Evolutionary conservation across 2,888 invertebrate genomes (phyloP), one percentile per base, ranked within the genome.

Genomic region (Sylvicola cinctus): DNA sequence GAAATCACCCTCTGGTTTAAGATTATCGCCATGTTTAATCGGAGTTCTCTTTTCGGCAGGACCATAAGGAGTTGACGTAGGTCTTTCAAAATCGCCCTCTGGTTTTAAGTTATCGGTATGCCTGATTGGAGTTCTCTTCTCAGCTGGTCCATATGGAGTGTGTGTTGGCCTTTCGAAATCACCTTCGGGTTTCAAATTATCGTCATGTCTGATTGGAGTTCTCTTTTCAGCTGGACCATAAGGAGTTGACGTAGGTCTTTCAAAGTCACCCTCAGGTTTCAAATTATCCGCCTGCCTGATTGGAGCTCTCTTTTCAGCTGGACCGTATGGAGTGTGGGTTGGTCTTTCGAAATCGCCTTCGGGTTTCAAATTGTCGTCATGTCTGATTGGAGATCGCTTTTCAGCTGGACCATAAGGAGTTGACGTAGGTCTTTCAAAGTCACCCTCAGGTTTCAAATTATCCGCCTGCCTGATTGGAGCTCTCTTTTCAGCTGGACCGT

Each of bases 281-380:
- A 73, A 42, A 47, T 74, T 70, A 43, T 73, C 70, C 8, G 50
- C 34, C 10, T 51, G 44, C 46, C 50, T 44, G 55, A 63, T 15
- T 62, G 55, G 7, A 63, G 65, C 49, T 74, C 74, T 5, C 66
- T 57, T 46, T 64, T 67, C 16, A 71, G 43, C 46, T 61, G 68
- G 46, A 63, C 68, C 10, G 12, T 15, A 26, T 3, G 35, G 37
- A 14, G 23, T 20, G 40, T 49, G 3, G 54, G n/a, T n/a, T n/a
- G n/a, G n/a, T n/a, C n/a, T n/a, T n/a, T n/a, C n/a, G n/a, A 72
- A 63, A 43, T 67, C 68, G 4, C 77, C 78, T 54, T 75, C 75
- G 50, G 75, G 66, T 48, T 65, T 67, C 10, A 68, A 54, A 52
- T 77, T 74, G 48, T 78, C 78, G 46, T 42, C 14, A 13, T 51